Evolutionary conservation across 1,140 invertebrate species (phyloP), one percentile per base, ranked within the genome.

Genomic region (Babylonia areolata): DNA sequence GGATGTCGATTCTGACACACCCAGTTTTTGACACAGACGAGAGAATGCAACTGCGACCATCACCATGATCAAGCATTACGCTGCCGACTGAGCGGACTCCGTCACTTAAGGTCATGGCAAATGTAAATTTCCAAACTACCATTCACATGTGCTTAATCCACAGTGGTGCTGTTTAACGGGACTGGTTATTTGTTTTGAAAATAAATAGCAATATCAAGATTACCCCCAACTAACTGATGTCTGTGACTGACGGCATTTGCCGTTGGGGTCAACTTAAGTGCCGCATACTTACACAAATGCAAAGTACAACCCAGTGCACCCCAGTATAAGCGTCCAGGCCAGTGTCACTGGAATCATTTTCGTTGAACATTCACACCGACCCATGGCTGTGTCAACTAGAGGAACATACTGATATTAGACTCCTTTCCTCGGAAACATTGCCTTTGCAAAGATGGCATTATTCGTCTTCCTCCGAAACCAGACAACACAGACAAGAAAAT

Each of bases 241-340:
- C 42, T 80, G 39, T 77, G 82, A 40, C 82, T 84, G 80, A 58
- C 80, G 80, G 80, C 51, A 54, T 31, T 58, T 42, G 69, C 85
- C 69, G 79, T 86, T 86, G 58, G 85, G 54, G 35, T 73, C n/a
- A 71, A 64, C n/a, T 6, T n/a, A 23, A n/a, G 39, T n/a, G 80
- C 46, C 69, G 42, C 46, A 78, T 87, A 98, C 97, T 98, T 96
- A 99, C 98, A 98, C 97, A 95, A 97, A 99, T 95, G 97, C 97
- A 95, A 99, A 99, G 96, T 99, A 99, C 89, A 98, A 96, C 91
- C 96, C 96, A 89, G 98, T 99, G 88, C 98, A 97, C 92, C 96
- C 96, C 91, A 99, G 95, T 89, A 99, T 95, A 92, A 99, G 95
- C 88, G 96, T 96, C 98, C 98, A 99, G 93, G 98, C 98, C 95